Evolutionary conservation across 2,797 vertebrate species (phyloP).

Genomic region (Bovichtus diacanthus): DNA sequence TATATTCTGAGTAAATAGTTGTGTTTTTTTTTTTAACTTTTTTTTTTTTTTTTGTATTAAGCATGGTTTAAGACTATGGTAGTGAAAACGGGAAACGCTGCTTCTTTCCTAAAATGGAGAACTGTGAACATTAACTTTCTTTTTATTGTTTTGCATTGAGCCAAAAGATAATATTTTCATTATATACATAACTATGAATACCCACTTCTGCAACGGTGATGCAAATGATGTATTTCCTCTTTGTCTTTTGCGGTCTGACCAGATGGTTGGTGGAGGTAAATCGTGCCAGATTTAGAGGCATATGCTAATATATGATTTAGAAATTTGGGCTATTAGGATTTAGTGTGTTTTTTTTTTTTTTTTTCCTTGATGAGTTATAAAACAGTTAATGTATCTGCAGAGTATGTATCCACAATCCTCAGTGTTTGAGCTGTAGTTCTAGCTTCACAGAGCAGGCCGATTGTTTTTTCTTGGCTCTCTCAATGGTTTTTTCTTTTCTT

Average conservation of each 20-base stretch:
- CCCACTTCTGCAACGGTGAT: neutral
- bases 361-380: neutral
- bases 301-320: neutral
- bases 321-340: slow-evolving; percentile 28
- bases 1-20: neutral
- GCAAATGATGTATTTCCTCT: neutral
- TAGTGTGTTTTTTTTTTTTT: slow-evolving; percentile 8
- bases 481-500: too few relatives aligned
- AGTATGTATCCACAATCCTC: neutral
- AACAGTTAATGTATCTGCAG: too few relatives aligned
- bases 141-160: neutral
- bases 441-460: neutral
- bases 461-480: neutral
- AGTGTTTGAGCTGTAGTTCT: neutral
- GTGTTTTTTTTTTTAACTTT: too few relatives aligned
- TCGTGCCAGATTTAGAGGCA: neutral
- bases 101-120: slow-evolving; percentile 27
- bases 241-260: neutral
- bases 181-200: neutral
- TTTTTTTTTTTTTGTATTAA: too few relatives aligned
- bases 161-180: neutral
- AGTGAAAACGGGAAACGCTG: slow-evolving; percentile 2
- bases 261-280: neutral
- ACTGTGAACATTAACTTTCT: neutral
- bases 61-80: neutral